A percentile compares a stretch with the other conserved stretches of the same genome.
Evolutionary conservation across 2,888 invertebrate genomes (phyloP).

Genomic region (Eupithecia subfuscata): DNA sequence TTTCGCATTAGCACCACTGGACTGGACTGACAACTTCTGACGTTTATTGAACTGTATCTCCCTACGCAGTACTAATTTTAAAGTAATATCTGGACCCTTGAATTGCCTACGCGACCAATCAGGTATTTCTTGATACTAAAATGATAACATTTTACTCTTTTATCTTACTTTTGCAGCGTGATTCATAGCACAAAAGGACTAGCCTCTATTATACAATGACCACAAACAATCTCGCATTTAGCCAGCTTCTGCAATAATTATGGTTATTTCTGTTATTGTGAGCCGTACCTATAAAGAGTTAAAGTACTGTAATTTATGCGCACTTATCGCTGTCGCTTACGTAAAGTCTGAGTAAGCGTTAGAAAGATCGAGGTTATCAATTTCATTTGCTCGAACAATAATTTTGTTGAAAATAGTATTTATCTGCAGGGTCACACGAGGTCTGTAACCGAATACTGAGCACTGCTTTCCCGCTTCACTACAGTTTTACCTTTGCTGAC

Average conservation of each 20-base stretch:
- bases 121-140: constrained; percentile 13
- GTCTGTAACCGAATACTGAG: constrained; percentile 49
- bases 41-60: constrained; percentile 61
- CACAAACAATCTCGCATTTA: constrained; percentile 53
- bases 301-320: constrained; percentile 14
- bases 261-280: constrained; percentile 14
- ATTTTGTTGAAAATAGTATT: constrained; percentile 42
- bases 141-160: not conserved
- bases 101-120: constrained; percentile 43
- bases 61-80: constrained; percentile 39
- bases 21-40: constrained; percentile 52
- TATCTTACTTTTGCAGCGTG: constrained; percentile 48
- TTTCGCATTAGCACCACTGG: constrained; percentile 70
- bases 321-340: constrained; percentile 22
- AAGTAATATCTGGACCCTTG: constrained; percentile 36
- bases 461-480: not conserved
- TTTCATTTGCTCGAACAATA: constrained; percentile 11
- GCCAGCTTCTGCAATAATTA: constrained; percentile 23
- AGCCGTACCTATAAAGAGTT: constrained; percentile 1
- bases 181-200: constrained; percentile 55
- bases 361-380: constrained; percentile 33
- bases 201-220: constrained; percentile 56
- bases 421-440: constrained; percentile 54
- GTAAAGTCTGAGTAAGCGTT: constrained; percentile 26
- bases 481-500: not conserved